Evolutionary conservation across 2,888 invertebrate genomes (phyloP).

Genomic region (Melieria picta): DNA sequence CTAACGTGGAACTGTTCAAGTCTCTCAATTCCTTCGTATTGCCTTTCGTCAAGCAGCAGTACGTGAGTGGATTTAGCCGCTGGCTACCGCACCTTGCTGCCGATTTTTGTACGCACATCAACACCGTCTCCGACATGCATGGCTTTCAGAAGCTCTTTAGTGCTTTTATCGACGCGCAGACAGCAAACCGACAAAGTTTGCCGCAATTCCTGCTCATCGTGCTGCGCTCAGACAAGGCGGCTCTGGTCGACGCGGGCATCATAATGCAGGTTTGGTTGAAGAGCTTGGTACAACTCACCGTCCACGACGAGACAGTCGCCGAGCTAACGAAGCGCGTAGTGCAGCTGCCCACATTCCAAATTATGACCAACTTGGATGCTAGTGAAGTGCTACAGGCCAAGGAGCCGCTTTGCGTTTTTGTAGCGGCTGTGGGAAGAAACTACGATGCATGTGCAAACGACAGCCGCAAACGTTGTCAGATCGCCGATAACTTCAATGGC

Average conservation of each 20-base stretch:
- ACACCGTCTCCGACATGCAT: slow-evolving; percentile 43
- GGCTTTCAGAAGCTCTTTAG: slow-evolving; percentile 54
- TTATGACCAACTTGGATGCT: slow-evolving; percentile 47
- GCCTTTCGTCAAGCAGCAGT: slow-evolving; percentile 60
- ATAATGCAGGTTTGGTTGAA: slow-evolving; percentile 63
- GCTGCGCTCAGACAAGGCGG: slow-evolving; percentile 48
- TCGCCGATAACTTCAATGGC: slow-evolving; percentile 59
- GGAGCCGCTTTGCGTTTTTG: slow-evolving; percentile 62
- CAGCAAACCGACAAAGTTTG: slow-evolving; percentile 54
- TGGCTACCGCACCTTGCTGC: slow-evolving; percentile 61
- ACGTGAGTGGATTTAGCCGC: slow-evolving; percentile 52
- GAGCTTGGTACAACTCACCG: slow-evolving; percentile 59
- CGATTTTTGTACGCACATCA: slow-evolving; percentile 54
- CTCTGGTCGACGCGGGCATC: slow-evolving; percentile 46
- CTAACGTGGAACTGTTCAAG: slow-evolving; percentile 45
- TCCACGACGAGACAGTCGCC: slow-evolving; percentile 57
- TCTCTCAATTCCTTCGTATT: slow-evolving; percentile 58
- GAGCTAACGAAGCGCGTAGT: slow-evolving; percentile 53
- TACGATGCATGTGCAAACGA: slow-evolving; percentile 41
- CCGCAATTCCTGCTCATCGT: slow-evolving; percentile 54
- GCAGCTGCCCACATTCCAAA: slow-evolving; percentile 54
- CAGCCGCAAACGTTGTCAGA: slow-evolving; percentile 50
- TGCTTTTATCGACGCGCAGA: slow-evolving; percentile 53
- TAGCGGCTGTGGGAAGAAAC: slow-evolving; percentile 57
- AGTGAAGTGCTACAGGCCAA: slow-evolving; percentile 54